Base-by-base conservation (phyloP, 2,888 invertebrate genomes). In the Catocala sponsa region DNA sequence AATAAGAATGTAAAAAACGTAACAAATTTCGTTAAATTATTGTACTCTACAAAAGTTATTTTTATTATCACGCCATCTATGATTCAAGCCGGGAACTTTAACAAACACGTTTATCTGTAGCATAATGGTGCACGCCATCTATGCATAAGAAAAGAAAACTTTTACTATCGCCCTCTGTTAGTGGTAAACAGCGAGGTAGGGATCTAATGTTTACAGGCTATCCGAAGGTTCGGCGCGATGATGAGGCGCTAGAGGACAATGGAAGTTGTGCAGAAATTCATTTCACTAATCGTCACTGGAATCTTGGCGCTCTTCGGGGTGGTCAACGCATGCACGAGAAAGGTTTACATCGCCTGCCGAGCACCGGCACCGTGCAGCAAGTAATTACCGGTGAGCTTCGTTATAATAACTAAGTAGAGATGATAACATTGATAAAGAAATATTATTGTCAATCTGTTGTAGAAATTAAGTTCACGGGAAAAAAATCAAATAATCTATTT, bases 301-400 rank as follows among this genome's bases (percentile, higher is more conserved):
- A 61, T 89, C 38, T 68, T 88, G 32, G 68, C 82, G 2, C 63
- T 89, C 55, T 44, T 89, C 38, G 80, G 78, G n/a, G 56, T 84
- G 25, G 88, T 76, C 52, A 67, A 68, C 58, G 84, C 86, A 60
- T 91, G 90, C 73, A 89, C 90, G 2, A 89, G 69, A 68, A 91
- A 91, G 63, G 86, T 89, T 6, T 91, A 91, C 67, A 87, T 91
- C 33, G 88, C 90, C 63, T 91, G 91, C 81, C 83, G 89, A 65
- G 62, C 84, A 10, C 91, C 91, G 0, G 88, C 88, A 2, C 90
- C 91, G 68, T 91, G 91, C 67, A 83, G 74, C 65, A 89, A 91
- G 80, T 88, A 71, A 83, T 33, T 42, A 25, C 63, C 63, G 60
- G 58, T 62, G 52, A 68, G 66, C 10, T 15, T 10, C 46, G 2